Conservation (phyloP, 2,888 invertebrate species). For the Charanyca ferruginea region DNA sequence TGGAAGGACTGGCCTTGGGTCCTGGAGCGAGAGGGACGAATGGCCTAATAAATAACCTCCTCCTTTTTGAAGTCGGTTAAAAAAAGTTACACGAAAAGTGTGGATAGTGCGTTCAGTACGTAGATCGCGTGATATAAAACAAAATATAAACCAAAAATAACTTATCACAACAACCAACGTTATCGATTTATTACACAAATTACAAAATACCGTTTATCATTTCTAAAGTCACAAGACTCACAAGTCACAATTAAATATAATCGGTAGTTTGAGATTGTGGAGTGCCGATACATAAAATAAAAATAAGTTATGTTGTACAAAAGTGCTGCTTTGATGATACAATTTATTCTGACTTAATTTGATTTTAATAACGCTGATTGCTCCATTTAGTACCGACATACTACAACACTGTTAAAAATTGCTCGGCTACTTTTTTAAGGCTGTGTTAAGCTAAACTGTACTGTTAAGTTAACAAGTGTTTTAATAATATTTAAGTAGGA, state of each 20-base stretch:
- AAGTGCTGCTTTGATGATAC: slow-evolving; percentile 6
- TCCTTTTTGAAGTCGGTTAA: too few relatives aligned
- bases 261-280: slow-evolving; percentile 17
- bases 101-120: too few relatives aligned
- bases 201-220: slow-evolving; percentile 45
- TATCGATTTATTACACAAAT: slow-evolving; percentile 34
- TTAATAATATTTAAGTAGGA: not conserved
- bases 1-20: too few relatives aligned
- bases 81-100: too few relatives aligned
- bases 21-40: too few relatives aligned
- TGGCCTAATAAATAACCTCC: too few relatives aligned
- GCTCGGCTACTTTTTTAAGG: not conserved
- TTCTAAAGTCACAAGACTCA: slow-evolving; percentile 51
- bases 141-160: slow-evolving; percentile 31
- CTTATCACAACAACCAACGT: slow-evolving; percentile 9
- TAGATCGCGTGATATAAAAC: slow-evolving; percentile 7
- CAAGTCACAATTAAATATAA: slow-evolving; percentile 30
- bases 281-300: slow-evolving; percentile 13
- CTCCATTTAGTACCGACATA: slow-evolving; percentile 24
- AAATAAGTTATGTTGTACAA: slow-evolving; percentile 8
- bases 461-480: not conserved
- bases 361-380: slow-evolving; percentile 48
- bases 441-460: not conserved
- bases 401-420: slow-evolving; percentile 11
- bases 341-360: slow-evolving; percentile 39